Percentiles rank a stretch among this genome's conserved stretches.
Evolutionary conservation across 2,888 invertebrate genomes (phyloP).

Genomic region (Scaptodrosophila latifasciaeformis): DNA sequence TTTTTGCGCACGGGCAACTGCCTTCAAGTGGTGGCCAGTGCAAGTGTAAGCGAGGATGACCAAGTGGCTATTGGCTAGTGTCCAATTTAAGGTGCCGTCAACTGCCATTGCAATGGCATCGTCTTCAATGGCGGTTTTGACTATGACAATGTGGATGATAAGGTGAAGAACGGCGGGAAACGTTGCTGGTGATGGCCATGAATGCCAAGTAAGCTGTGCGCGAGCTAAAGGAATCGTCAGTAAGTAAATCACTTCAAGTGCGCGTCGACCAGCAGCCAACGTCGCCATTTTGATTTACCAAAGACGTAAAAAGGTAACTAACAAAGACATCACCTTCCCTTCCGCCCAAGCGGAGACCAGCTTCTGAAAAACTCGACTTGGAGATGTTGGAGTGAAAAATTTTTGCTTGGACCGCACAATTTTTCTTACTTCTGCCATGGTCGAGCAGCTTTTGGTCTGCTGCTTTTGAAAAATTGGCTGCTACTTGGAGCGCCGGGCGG

Average conservation of each 20-base stretch:
- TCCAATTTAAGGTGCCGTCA: constrained; percentile 49
- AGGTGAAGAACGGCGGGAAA: background rate
- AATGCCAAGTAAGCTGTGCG: constrained; percentile 55
- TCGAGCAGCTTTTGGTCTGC: constrained; percentile 15
- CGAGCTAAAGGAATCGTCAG: constrained; percentile 42
- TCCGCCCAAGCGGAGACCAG: background rate
- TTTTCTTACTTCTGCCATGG: constrained; percentile 52
- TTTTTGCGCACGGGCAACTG: constrained; percentile 36
- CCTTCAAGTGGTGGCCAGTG: constrained; percentile 25
- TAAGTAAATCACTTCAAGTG: constrained; percentile 63
- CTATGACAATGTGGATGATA: background rate
- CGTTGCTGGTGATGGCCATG: constrained; percentile 37
- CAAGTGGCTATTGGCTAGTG: no score
- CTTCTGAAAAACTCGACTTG: background rate
- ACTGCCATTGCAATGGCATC: constrained; percentile 2
- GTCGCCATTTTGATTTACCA: constrained; percentile 66
- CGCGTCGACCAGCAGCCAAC: constrained; percentile 1
- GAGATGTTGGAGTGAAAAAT: constrained; percentile 30
- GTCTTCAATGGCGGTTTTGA: no score
- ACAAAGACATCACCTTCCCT: constrained; percentile 45
- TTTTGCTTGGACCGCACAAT: constrained; percentile 67
- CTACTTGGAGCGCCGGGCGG: constrained; percentile 34
- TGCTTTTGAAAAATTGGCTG: constrained; percentile 63
- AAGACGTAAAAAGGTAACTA: constrained; percentile 57
- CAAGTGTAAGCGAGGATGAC: constrained; percentile 9